Percentiles rank a stretch among this genome's conserved stretches.
These are phyloP conservation scores for Porites lobata DNA, from an alignment of 92 coral and sea anemone species.

Conservation along the genomic window DNA sequence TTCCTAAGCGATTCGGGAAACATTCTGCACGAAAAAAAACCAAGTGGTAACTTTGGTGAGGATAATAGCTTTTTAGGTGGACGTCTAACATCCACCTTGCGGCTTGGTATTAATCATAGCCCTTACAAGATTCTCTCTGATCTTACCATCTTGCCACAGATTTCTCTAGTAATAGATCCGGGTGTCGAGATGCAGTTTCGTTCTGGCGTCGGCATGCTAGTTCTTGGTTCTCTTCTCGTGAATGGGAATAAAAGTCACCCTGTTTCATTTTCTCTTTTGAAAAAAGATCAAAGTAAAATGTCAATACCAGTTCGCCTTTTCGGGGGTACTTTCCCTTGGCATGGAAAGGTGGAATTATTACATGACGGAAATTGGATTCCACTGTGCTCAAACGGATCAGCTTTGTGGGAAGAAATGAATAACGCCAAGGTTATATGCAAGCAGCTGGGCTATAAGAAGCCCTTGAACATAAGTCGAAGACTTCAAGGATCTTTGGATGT, in stretches of 20 bases:
- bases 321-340: conserved; percentile 51
- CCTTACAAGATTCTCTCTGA: conserved; percentile 52
- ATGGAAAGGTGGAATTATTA: conserved; percentile 69
- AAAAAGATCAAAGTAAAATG: not conserved
- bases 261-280: conserved; percentile 5
- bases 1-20: conserved; percentile 6
- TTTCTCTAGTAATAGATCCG: conserved; percentile 45
- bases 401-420: conserved; percentile 10
- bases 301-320: conserved; percentile 30
- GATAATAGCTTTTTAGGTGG: not conserved
- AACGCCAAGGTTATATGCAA: conserved; percentile 71
- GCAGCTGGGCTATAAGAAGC: conserved; percentile 71
- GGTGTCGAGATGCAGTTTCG: conserved; percentile 59
- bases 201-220: conserved; percentile 42
- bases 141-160: conserved; percentile 41
- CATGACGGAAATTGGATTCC: conserved; percentile 72
- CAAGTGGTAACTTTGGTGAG: not conserved
- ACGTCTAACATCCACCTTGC: conserved; percentile 3
- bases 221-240: conserved; percentile 59
- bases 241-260: conserved; percentile 27
- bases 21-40: not conserved
- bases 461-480: not conserved
- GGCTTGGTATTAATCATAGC: not conserved
- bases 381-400: conserved; percentile 47
- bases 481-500: not conserved